These are phyloP conservation scores for Hirtodrosophila alboralis DNA, from an alignment of 2,888 invertebrate genomes.

Conservation along the genomic window DNA sequence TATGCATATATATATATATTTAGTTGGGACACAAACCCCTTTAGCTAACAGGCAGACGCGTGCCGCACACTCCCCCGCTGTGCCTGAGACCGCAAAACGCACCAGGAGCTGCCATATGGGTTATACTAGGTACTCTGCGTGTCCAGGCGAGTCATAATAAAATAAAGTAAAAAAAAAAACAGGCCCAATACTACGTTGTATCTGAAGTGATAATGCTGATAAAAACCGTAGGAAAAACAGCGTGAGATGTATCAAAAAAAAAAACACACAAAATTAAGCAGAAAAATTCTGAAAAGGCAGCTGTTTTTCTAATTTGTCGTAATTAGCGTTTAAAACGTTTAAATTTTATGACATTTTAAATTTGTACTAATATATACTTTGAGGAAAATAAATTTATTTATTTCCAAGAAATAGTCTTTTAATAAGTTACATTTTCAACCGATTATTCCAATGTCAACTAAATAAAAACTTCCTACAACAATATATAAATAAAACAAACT, in stretches of 20 bases:
- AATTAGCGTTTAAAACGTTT: slow-evolving; percentile 54
- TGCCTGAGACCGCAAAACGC: slow-evolving; percentile 62
- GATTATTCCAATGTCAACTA: too few relatives aligned
- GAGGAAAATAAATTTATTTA: too few relatives aligned
- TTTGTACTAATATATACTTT: neutral
- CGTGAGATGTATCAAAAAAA: slow-evolving; percentile 20
- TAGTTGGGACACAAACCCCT: slow-evolving; percentile 64
- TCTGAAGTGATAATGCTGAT: slow-evolving; percentile 53
- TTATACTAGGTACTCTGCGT: slow-evolving; percentile 13
- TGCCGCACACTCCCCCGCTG: slow-evolving; percentile 65
- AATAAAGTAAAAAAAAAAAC: too few relatives aligned
- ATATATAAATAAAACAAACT: too few relatives aligned
- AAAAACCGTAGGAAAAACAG: slow-evolving; percentile 36
- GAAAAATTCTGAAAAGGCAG: slow-evolving; percentile 29
- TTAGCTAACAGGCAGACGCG: slow-evolving; percentile 45
- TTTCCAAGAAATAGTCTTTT: too few relatives aligned
- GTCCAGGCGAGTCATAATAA: slow-evolving; percentile 40
- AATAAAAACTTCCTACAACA: too few relatives aligned
- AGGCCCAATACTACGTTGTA: slow-evolving; percentile 10
- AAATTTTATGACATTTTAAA: slow-evolving; percentile 24
- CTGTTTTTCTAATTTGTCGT: slow-evolving; percentile 42
- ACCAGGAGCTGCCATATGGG: slow-evolving; percentile 63
- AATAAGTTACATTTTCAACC: too few relatives aligned
- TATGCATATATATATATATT: slow-evolving; percentile 52
- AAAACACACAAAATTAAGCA: neutral